A percentile compares a stretch with the other conserved stretches of the same genome.
Conservation (phyloP, 2,888 invertebrate species). For the Ormyrus nitidulus region DNA sequence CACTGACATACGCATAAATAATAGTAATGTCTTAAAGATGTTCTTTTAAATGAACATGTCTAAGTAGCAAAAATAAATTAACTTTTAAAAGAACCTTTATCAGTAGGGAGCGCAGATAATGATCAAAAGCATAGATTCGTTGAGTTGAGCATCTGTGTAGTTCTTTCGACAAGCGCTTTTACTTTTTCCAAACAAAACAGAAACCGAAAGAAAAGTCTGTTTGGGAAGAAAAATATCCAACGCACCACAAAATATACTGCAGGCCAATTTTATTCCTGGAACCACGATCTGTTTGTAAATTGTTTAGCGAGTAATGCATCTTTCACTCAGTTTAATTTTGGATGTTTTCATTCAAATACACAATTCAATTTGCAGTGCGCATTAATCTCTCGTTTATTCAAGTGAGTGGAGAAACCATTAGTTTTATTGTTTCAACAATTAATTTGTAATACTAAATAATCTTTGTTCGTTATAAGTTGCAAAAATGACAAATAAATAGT, state of each 20-base stretch:
- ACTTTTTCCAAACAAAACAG: conserved; percentile 3
- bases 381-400: too few species aligned
- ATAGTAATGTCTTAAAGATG: too few species aligned
- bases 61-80: too few species aligned
- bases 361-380: too few species aligned
- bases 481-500: too few species aligned
- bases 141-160: conserved; percentile 3
- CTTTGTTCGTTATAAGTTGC: too few species aligned
- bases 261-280: not conserved
- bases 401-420: too few species aligned
- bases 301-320: conserved; percentile 25
- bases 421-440: too few species aligned
- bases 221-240: not conserved
- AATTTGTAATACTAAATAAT: too few species aligned
- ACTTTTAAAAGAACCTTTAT: too few species aligned
- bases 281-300: conserved; percentile 32
- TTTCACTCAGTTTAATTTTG: conserved; percentile 11
- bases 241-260: not conserved
- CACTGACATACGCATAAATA: too few species aligned
- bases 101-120: too few species aligned
- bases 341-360: conserved; percentile 14
- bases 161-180: conserved; percentile 7
- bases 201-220: not conserved
- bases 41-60: not conserved
- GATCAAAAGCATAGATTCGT: not conserved